phyloP scores from a whole-genome alignment of 2,113 vertebrate genomes.

The Vanacampus margaritifer region DNA sequence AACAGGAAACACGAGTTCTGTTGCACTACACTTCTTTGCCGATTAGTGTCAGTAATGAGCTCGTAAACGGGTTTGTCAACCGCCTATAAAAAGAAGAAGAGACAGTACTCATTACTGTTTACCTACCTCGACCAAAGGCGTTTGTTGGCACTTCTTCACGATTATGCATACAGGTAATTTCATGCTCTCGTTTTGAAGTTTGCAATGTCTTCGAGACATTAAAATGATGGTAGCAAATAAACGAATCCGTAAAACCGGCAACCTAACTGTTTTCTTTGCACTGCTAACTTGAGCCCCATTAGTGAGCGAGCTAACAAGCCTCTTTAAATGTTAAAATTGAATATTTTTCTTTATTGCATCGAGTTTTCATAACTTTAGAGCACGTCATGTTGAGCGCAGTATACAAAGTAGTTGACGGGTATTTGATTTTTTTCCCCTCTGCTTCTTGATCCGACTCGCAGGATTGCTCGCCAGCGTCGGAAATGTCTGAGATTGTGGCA shows the following conservation, averaged over 20 bases:
- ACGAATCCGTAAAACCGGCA: neutral
- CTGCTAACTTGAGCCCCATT: slow-evolving; percentile 50
- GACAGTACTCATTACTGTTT: neutral
- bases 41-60: neutral
- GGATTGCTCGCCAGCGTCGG: slow-evolving; percentile 27
- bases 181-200: neutral
- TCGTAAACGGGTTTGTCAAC: neutral
- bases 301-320: slow-evolving; percentile 21
- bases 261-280: neutral
- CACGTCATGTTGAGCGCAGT: neutral
- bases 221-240: too few relatives aligned
- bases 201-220: neutral
- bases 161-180: slow-evolving; percentile 1
- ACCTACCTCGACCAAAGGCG: neutral
- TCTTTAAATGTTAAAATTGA: neutral
- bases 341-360: slow-evolving; percentile 1
- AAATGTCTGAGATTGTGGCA: slow-evolving; percentile 69
- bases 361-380: neutral
- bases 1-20: too few relatives aligned
- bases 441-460: slow-evolving; percentile 4
- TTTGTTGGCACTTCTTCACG: neutral
- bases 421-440: neutral
- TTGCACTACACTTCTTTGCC: neutral
- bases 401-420: too few relatives aligned
- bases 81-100: neutral